These are phyloP conservation scores for Lagorchestes hirsutus DNA, from an alignment of 2,797 vertebrate genomes.

Conservation along the genomic window DNA sequence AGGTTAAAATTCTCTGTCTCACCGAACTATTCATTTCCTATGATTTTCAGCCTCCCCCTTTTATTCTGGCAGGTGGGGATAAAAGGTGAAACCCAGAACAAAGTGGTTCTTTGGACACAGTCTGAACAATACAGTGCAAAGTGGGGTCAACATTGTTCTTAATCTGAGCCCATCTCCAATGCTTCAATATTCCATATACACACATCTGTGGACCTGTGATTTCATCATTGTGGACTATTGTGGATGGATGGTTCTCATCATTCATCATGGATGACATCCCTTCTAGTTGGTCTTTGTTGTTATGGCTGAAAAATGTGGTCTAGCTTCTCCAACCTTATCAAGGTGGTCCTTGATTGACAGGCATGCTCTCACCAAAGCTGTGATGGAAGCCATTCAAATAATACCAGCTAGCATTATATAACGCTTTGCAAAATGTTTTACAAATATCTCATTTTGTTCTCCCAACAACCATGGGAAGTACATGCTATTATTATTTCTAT, in stretches of 20 bases:
- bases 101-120: neutral
- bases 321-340: neutral
- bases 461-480: neutral
- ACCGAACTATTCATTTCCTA: neutral
- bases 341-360: neutral
- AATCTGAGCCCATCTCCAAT: neutral
- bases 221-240: neutral
- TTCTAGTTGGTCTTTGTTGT: neutral
- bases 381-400: neutral
- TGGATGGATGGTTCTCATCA: neutral
- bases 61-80: neutral
- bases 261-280: neutral
- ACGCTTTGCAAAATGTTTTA: neutral
- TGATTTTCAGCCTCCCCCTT: neutral
- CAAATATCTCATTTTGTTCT: neutral
- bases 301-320: neutral
- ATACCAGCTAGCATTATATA: neutral
- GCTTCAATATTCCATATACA: neutral
- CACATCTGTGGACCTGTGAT: no score
- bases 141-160: neutral
- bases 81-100: neutral
- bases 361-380: neutral
- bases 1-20: neutral
- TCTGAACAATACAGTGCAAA: neutral
- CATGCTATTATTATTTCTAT: no score